These are phyloP conservation scores for Eristalis tenax DNA, from an alignment of 2,888 invertebrate genomes.

Conservation along the genomic window DNA sequence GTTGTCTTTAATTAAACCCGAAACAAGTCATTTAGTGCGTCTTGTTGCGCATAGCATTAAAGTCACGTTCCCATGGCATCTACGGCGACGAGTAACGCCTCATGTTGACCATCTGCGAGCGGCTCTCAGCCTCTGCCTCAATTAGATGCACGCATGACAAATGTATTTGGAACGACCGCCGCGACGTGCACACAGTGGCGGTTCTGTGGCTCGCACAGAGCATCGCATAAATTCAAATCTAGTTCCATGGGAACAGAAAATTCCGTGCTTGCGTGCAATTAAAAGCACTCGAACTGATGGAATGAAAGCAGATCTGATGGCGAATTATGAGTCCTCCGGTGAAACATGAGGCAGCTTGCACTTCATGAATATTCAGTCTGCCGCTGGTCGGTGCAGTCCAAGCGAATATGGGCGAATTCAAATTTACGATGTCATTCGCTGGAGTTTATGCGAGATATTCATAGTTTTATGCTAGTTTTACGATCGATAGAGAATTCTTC, in stretches of 20 bases:
- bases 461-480: conserved; percentile 50
- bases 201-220: conserved; percentile 12
- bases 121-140: not conserved
- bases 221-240: conserved; percentile 45
- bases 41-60: conserved; percentile 39
- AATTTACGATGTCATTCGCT: conserved; percentile 53
- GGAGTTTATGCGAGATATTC: conserved; percentile 43
- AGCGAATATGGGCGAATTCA: not conserved
- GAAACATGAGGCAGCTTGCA: not conserved
- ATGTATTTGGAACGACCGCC: conserved; percentile 26
- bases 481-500: conserved; percentile 23
- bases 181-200: not conserved
- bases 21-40: conserved; percentile 34
- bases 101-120: conserved; percentile 2
- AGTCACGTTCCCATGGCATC: conserved; percentile 33
- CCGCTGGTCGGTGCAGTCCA: not conserved
- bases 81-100: not conserved
- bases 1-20: conserved; percentile 42
- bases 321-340: not conserved
- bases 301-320: not conserved
- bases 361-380: conserved; percentile 55
- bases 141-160: conserved; percentile 11
- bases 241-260: conserved; percentile 32
- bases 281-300: conserved; percentile 43
- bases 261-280: conserved; percentile 48